These are phyloP conservation scores for Cylloceria caligata DNA, from an alignment of 2,888 invertebrate genomes.

Conservation along the genomic window DNA sequence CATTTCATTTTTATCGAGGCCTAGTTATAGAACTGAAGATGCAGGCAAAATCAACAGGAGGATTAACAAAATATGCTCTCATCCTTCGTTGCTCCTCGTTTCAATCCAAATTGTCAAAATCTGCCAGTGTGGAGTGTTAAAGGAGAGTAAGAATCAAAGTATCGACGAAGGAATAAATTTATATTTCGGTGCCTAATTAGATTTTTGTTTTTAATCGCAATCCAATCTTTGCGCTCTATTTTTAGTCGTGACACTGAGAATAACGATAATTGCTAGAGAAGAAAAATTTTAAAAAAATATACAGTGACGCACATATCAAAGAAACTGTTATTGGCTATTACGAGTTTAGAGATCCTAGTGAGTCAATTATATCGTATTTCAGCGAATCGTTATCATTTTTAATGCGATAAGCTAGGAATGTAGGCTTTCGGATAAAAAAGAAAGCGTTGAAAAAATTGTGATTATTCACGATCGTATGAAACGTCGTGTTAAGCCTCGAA, in stretches of 20 bases:
- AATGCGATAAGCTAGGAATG: slow-evolving; percentile 30
- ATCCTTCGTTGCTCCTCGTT: too few species aligned
- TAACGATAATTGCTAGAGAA: slow-evolving; percentile 61
- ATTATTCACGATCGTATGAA: slow-evolving; percentile 20
- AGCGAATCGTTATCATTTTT: slow-evolving; percentile 60
- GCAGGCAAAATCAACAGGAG: too few species aligned
- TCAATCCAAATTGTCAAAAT: too few species aligned
- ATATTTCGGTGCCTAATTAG: not conserved
- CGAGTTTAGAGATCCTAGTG: slow-evolving; percentile 68
- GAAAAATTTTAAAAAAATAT: not conserved
- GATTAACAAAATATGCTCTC: too few species aligned
- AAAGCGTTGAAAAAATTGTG: slow-evolving; percentile 8
- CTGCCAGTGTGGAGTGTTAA: not conserved
- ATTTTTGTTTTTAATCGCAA: slow-evolving; percentile 14
- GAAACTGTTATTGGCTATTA: slow-evolving; percentile 56
- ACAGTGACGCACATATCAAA: slow-evolving; percentile 70
- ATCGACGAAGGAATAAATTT: too few species aligned
- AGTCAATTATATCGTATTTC: slow-evolving; percentile 71
- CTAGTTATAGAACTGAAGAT: too few species aligned
- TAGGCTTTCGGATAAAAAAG: slow-evolving; percentile 15
- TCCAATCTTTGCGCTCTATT: not conserved
- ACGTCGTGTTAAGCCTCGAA: slow-evolving; percentile 30
- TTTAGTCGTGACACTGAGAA: slow-evolving; percentile 64
- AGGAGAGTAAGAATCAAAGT: too few species aligned
- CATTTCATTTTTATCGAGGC: too few species aligned